Percentiles rank a stretch among this genome's conserved stretches.
Conservation (phyloP, 2,888 invertebrate genomes). For the Achlya flavicornis region DNA sequence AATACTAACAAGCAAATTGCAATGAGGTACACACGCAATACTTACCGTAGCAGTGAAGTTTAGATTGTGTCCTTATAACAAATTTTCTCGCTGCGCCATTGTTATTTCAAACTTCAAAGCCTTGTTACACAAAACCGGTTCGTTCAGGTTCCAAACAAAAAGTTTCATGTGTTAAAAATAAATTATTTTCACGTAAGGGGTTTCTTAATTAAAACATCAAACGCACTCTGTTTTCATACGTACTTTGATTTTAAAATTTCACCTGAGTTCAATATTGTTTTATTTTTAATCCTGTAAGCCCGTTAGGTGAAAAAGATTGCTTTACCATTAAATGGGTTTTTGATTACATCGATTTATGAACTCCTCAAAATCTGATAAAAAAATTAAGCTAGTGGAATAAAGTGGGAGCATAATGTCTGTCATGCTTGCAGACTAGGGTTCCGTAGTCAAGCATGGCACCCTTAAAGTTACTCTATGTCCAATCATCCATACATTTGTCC, state of each 20-base stretch:
- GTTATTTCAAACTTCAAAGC: conserved; percentile 39
- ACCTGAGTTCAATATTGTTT: conserved; percentile 11
- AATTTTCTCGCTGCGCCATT: conserved; percentile 11
- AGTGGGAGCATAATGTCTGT: neutral
- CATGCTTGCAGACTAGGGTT: neutral
- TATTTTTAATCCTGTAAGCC: neutral
- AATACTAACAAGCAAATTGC: neutral
- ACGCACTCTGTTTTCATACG: conserved; percentile 33
- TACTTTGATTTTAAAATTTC: conserved; percentile 27
- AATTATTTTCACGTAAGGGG: conserved; percentile 29
- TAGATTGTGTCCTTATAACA: neutral
- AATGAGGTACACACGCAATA: neutral
- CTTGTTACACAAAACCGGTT: conserved; percentile 18
- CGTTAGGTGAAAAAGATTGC: neutral
- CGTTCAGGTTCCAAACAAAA: conserved; percentile 20
- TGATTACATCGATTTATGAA: neutral
- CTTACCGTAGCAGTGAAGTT: neutral
- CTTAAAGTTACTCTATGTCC: no score
- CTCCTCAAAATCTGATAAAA: neutral
- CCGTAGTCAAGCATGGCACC: no score
- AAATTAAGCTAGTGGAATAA: neutral
- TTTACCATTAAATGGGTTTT: neutral
- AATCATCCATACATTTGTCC: no score
- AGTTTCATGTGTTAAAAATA: conserved; percentile 30
- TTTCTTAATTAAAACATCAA: conserved; percentile 52